Conservation (phyloP, 2,113 vertebrate species). For the Suncus etruscus region DNA sequence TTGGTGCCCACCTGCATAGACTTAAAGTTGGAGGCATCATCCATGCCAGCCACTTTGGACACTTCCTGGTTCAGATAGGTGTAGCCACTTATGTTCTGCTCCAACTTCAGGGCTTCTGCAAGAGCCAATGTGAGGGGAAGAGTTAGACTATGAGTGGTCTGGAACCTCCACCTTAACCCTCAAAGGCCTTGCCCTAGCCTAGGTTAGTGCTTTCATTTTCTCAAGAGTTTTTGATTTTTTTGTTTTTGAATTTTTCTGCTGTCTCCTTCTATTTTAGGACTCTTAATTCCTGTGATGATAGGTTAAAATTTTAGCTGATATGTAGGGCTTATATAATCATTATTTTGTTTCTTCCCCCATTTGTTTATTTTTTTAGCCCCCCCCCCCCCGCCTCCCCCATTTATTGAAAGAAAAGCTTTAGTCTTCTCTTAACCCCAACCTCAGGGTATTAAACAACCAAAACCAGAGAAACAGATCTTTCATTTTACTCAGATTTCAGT, state of each 20-base stretch:
- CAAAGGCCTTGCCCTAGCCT: not conserved
- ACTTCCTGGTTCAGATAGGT: slow-evolving; percentile 82
- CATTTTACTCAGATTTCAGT: not conserved
- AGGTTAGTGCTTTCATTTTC: not conserved
- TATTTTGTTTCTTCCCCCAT: not conserved
- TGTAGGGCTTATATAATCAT: slow-evolving; percentile 23
- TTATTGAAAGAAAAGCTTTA: slow-evolving; percentile 39
- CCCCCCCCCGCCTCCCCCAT: too few relatives aligned
- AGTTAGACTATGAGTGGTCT: not conserved
- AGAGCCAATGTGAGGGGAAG: not conserved
- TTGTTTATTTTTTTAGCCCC: too few relatives aligned
- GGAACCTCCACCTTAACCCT: not conserved
- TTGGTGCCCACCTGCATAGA: slow-evolving; percentile 82
- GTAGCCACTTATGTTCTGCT: slow-evolving; percentile 78
- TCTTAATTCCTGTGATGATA: slow-evolving; percentile 22
- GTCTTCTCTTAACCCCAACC: not conserved
- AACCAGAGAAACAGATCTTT: not conserved
- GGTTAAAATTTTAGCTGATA: slow-evolving; percentile 5
- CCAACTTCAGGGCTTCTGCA: slow-evolving; percentile 86
- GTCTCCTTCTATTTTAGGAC: slow-evolving; percentile 3
- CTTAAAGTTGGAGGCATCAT: slow-evolving; percentile 85
- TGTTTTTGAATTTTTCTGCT: not conserved
- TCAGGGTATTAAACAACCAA: slow-evolving; percentile 17
- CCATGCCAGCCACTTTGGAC: slow-evolving; percentile 72
- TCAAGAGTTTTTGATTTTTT: not conserved